phyloP scores from a whole-genome alignment of 2,888 invertebrate species.

The Eilema depressum region DNA sequence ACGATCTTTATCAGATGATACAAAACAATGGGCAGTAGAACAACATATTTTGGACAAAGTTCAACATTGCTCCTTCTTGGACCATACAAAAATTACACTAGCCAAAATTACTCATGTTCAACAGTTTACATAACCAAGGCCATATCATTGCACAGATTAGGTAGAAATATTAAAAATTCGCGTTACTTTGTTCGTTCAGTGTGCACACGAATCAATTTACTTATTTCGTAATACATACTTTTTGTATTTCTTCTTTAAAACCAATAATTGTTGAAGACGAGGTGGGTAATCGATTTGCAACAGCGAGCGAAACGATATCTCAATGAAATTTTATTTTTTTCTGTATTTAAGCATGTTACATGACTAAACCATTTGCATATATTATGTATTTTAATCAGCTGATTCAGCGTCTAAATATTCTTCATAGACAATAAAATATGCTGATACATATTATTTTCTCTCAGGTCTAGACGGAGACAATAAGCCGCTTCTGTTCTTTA shows the following conservation, averaged over 20 bases:
- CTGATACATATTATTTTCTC: not conserved
- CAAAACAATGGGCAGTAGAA: slow-evolving; percentile 58
- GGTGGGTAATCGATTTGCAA: not conserved
- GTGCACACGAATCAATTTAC: slow-evolving; percentile 5
- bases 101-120: slow-evolving; percentile 29
- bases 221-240: not conserved
- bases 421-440: not conserved
- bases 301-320: not conserved
- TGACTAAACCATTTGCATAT: not conserved
- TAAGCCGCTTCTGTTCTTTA: too few relatives aligned
- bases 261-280: not conserved
- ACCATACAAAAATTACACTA: slow-evolving; percentile 44
- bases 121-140: slow-evolving; percentile 24
- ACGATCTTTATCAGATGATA: slow-evolving; percentile 50
- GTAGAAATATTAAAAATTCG: slow-evolving; percentile 7
- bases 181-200: not conserved
- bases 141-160: slow-evolving; percentile 16
- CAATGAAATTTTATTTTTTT: not conserved
- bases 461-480: not conserved
- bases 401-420: not conserved
- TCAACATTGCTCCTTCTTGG: slow-evolving; percentile 48
- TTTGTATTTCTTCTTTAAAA: not conserved
- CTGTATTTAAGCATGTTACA: not conserved
- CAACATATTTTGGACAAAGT: slow-evolving; percentile 53
- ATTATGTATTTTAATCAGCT: not conserved